Evolutionary conservation across 2,888 invertebrate species (phyloP).

Genomic region (Hesperia comma): DNA sequence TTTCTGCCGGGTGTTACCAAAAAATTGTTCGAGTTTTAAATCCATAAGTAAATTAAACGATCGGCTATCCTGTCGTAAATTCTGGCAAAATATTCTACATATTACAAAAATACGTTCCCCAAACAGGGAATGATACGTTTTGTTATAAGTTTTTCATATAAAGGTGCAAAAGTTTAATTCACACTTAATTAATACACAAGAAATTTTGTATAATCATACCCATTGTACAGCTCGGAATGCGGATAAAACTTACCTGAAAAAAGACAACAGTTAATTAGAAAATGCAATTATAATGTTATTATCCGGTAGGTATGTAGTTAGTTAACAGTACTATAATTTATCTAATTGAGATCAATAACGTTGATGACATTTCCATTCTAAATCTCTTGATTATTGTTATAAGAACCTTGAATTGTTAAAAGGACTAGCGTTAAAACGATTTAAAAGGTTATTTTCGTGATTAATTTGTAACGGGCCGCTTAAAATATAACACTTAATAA

Average conservation of each 20-base stretch:
- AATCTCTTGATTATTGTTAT: constrained; percentile 9
- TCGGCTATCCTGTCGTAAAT: too few relatives aligned
- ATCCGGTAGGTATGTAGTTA: neutral
- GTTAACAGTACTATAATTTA: constrained; percentile 1
- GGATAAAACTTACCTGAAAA: constrained; percentile 31
- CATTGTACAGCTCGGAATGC: constrained; percentile 19
- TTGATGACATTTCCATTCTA: constrained; percentile 6
- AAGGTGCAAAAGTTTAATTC: too few relatives aligned
- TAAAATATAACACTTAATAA: too few relatives aligned
- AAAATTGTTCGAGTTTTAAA: too few relatives aligned
- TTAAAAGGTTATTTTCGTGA: too few relatives aligned
- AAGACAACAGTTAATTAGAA: constrained; percentile 18
- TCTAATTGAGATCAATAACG: neutral
- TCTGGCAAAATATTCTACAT: too few relatives aligned
- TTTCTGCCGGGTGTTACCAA: too few relatives aligned
- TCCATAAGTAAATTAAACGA: too few relatives aligned
- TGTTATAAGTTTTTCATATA: too few relatives aligned
- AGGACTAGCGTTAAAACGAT: neutral
- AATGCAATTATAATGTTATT: constrained; percentile 1
- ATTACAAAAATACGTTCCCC: too few relatives aligned
- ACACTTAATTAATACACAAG: neutral
- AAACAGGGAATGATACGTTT: too few relatives aligned
- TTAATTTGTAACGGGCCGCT: too few relatives aligned
- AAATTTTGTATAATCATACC: constrained; percentile 8
- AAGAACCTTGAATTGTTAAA: constrained; percentile 14